Evolutionary conservation across 2,797 vertebrate genomes (phyloP), one percentile per base, ranked within the genome.

Genomic region (Cetoscarus ocellatus): DNA sequence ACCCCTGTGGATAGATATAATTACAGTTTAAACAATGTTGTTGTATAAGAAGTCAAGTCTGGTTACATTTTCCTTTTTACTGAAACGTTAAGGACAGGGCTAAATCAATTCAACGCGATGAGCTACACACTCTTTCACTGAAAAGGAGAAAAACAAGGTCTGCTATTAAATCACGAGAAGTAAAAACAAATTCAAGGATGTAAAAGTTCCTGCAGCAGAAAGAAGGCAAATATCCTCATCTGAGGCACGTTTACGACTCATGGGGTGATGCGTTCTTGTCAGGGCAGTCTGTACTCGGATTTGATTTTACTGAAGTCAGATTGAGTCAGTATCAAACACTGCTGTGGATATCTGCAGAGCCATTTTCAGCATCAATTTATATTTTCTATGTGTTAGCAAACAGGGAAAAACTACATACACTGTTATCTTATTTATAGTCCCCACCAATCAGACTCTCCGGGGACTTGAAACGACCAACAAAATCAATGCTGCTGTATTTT

Each of bases 41-140:
- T 12, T 45, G 18, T 47, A 36, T 59, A 14, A 64, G 43, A 70
- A 44, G 34, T 11, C 12, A 40, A 42, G 27, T 67, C 8, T 49
- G 48, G 48, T 39, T 54, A 39, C 34, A 48, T 15, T n/a, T 38
- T 76, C 1, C 34, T 52, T 42, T 27, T 44, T 67, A 42, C 9
- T 10, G 18, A 61, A 8, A 55, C 38, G 34, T 18, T 15, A 10
- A 42, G 61, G 40, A 80, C 69, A 66, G 1, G 71, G 54, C n/a
- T 7, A 38, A 18, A 62, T 75, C 44, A 54, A 42, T 68, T 70
- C 52, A 10, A 54, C 36, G 39, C 45, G 48, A 6, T 57, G 49
- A 70, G 52, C 59, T 52, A 10, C 47, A 44, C 8, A 53, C 68
- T 47, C 14, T 67, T 74, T 69, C 61, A 49, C 71, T 64, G 56